These are phyloP conservation scores for Diabrotica balteata DNA, from an alignment of 2,888 invertebrate genomes.

Conservation along the genomic window DNA sequence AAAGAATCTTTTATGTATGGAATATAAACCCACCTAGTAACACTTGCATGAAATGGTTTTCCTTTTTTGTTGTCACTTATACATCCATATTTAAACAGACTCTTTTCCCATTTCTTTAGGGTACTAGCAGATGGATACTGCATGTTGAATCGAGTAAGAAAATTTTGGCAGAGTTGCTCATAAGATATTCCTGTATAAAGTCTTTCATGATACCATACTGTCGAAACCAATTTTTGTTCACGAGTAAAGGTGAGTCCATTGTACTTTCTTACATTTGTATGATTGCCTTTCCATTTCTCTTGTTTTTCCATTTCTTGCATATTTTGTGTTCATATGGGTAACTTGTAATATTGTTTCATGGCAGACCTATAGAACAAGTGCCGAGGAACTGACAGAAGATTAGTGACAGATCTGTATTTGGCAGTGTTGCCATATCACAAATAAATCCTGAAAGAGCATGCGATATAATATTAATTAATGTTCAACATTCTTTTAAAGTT, in stretches of 20 bases:
- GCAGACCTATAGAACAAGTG: no score
- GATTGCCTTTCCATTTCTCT: neutral
- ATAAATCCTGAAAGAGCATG: no score
- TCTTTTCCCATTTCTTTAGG: neutral
- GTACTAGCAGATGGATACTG: neutral
- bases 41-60: no score
- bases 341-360: no score
- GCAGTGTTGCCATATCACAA: no score
- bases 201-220: neutral
- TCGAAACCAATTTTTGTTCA: neutral
- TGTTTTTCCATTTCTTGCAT: neutral
- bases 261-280: neutral
- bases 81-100: neutral
- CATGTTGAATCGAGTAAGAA: neutral
- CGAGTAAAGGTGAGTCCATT: neutral
- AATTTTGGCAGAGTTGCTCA: neutral
- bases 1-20: constrained; percentile 10
- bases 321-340: neutral
- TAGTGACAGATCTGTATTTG: no score
- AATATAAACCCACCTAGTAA: neutral
- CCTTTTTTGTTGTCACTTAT: no score
- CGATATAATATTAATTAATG: no score
- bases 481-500: no score
- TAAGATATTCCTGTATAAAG: neutral
- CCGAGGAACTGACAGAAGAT: no score